These are phyloP conservation scores for Ceyx melanurus DNA, from an alignment of 2,113 vertebrate genomes.

Conservation along the genomic window DNA sequence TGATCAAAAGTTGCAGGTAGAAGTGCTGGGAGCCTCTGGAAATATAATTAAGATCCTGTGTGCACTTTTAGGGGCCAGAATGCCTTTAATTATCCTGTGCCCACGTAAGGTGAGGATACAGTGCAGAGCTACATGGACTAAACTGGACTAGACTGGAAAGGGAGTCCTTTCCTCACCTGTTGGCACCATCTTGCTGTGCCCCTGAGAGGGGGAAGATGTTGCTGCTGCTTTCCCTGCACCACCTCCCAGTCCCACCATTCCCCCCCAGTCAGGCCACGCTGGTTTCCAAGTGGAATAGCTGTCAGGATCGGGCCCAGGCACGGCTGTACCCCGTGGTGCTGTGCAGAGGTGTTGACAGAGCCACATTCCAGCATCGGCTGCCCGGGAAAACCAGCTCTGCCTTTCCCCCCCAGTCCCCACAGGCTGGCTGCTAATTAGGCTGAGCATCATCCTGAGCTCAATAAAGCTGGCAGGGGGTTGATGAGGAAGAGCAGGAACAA, in stretches of 20 bases:
- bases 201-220: not conserved
- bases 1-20: not conserved
- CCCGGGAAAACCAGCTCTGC: not conserved
- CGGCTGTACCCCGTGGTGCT: not conserved
- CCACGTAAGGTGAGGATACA: no score
- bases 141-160: not conserved
- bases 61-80: not conserved
- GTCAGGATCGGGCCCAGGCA: not conserved
- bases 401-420: not conserved
- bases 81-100: not conserved
- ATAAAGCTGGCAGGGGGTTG: not conserved
- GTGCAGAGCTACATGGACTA: not conserved
- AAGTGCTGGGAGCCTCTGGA: not conserved
- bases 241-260: fast-evolving
- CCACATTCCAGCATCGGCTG: not conserved
- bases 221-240: fast-evolving
- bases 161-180: no score
- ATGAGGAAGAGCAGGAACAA: conserved; percentile 10
- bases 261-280: not conserved
- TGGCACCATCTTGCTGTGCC: not conserved
- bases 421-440: conserved; percentile 42
- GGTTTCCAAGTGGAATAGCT: not conserved
- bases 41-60: not conserved
- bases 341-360: not conserved
- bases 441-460: conserved; percentile 1